Percentiles rank a stretch among this genome's conserved stretches.
Conservation (phyloP, 2,797 vertebrate genomes). For the Peromyscus aztecus region DNA sequence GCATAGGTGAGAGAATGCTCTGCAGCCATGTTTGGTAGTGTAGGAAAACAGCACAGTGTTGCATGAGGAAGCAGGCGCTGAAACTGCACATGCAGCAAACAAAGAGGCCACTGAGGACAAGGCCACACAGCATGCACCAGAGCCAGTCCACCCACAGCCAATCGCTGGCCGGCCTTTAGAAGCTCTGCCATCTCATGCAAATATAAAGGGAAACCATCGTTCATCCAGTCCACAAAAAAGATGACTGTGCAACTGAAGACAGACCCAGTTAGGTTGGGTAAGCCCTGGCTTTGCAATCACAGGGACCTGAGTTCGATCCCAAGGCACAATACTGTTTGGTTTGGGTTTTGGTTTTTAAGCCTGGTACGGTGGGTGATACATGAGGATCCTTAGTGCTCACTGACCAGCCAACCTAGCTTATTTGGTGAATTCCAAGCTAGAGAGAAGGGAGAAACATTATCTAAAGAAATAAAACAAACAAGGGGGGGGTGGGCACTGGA, state of each 20-base stretch:
- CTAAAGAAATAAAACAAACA: not conserved
- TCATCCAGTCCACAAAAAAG: not conserved
- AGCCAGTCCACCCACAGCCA: not conserved
- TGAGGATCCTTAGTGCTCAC: not conserved
- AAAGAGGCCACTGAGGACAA: accelerated
- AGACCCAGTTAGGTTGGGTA: not conserved
- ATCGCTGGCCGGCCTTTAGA: not conserved
- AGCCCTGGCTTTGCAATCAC: not conserved
- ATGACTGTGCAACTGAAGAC: not conserved
- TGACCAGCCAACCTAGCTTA: not conserved
- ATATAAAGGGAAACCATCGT: not conserved
- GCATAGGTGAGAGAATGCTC: not conserved
- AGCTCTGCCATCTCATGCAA: not conserved
- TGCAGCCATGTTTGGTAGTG: not conserved
- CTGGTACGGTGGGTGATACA: not conserved
- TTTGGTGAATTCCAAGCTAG: not conserved
- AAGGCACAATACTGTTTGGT: not conserved
- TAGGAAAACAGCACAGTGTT: not conserved
- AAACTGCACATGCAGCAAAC: accelerated
- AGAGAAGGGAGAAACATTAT: not conserved
- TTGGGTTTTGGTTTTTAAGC: not conserved
- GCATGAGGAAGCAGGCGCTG: not conserved
- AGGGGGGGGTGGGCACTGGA: not conserved
- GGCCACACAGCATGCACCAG: not conserved
- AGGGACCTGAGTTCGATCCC: not conserved